Base-by-base conservation (phyloP, 2,888 invertebrate species). In the Drosophila kambysellisi region DNA sequence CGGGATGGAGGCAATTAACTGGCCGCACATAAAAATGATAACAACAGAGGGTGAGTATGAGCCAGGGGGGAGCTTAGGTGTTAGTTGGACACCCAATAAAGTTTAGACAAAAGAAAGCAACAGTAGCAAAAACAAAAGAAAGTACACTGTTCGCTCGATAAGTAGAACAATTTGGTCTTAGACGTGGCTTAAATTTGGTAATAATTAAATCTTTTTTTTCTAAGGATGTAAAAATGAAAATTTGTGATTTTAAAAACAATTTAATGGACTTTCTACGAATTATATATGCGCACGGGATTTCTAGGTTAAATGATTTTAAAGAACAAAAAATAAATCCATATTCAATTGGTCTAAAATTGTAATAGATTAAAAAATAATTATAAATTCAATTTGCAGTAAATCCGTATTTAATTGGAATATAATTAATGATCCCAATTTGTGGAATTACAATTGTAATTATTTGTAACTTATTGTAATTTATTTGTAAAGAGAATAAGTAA, bases 21-120 rank as follows among this genome's bases (percentile, higher is more conserved):
- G 83, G 81, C 81, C 75, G 77, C 79, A 76, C 85, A 83, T 85
- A 79, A 79, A 83, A 83, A 81, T 83, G 83, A 83, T 85, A 85
- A 82, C 81, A 80, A 70, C 48, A 63, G 8, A 59, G 29, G 41
- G 32, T 25, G 33, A 37, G 17, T 32, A 20, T 46, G 8, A 3
- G n/a, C 11, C 46, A 7, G 15, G 2, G 43, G 48, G n/a, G 41
- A 20, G 53, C 61, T 39, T 70, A 48, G 65, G 64, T 56, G 57
- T 46, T 63, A 57, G 69, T 46, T 56, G 60, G 39, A 46, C 66
- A 46, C 59, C 50, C 74, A 70, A 72, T 83, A 64, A 81, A 81
- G 67, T 88, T 79, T 61, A 64, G 54, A 87, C 82, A 84, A 78
- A 78, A 76, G 76, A 74, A 68, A 54, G 35, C 33, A 46, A 25